Evolutionary conservation across 1,140 invertebrate genomes (phyloP).

Genomic region (Drosophila tristis): DNA sequence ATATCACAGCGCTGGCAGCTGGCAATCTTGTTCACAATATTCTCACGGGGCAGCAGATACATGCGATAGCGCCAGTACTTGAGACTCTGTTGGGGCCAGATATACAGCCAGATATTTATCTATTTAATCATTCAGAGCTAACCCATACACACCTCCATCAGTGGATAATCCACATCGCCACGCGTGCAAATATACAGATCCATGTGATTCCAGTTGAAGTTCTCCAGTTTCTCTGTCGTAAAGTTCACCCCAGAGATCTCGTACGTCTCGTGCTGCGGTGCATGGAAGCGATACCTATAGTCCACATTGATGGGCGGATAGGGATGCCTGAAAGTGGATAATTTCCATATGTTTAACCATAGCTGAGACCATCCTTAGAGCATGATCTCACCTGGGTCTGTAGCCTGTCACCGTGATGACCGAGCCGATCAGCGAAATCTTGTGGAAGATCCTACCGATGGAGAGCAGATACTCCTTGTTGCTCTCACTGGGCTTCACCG

Average conservation of each 20-base stretch:
- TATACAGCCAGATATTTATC: not conserved
- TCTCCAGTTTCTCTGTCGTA: slow-evolving; percentile 96
- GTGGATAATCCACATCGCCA: slow-evolving; percentile 94
- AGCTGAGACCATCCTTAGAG: too few species aligned
- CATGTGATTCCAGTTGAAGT: slow-evolving; percentile 99
- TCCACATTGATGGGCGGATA: slow-evolving; percentile 95
- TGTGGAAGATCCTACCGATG: slow-evolving; percentile 98
- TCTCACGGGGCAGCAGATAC: slow-evolving; percentile 92
- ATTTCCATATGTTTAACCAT: not conserved
- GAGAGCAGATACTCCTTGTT: slow-evolving; percentile 93
- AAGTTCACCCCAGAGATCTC: slow-evolving; percentile 98
- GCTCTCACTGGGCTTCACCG: slow-evolving; percentile 84
- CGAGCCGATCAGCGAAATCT: slow-evolving; percentile 92
- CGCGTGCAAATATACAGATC: slow-evolving; percentile 98
- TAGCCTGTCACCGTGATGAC: slow-evolving; percentile 97
- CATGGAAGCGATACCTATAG: slow-evolving; percentile 96
- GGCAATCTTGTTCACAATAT: slow-evolving; percentile 89
- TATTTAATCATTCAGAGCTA: slow-evolving; percentile 3
- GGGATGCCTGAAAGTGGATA: slow-evolving; percentile 89
- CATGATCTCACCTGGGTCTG: slow-evolving; percentile 90
- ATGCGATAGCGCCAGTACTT: slow-evolving; percentile 98
- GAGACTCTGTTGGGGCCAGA: slow-evolving; percentile 86
- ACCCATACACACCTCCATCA: slow-evolving; percentile 89
- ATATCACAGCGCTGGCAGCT: slow-evolving; percentile 91
- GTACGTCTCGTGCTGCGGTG: slow-evolving; percentile 96